Evolutionary conservation across 1,140 invertebrate genomes (phyloP), one percentile per base, ranked within the genome.

Genomic region (Lethocerus indicus): DNA sequence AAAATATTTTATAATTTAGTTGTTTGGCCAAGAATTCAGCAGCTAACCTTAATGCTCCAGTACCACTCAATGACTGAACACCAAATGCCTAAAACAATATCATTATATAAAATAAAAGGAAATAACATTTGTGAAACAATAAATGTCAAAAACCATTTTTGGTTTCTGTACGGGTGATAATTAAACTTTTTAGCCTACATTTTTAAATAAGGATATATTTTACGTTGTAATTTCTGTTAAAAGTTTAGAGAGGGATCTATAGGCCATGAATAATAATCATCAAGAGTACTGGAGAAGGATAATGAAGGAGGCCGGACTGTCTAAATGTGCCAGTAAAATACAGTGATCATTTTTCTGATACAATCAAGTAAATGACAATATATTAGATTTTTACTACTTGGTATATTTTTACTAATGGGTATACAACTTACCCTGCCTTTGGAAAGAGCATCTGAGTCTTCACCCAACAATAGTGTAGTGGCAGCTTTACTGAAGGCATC

Each of bases 41-140:
- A 35, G 87, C 87, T 3, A 96, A 69, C 53, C 88, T 69, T 5
- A 98, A 66, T 37, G 83, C 81, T 24, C 95, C 95, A 2, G 95
- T 98, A 14, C 95, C 95, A 51, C 91, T 95, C 2, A 98, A 67
- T 18, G 79, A 76, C 69, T 99, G 95, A 14, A 96, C 71, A 13
- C 88, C 87, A 65, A 90, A 81, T 1, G 82, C 82, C 83, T 87
- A n/a, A n/a, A n/a, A n/a, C n/a, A n/a, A n/a, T n/a, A n/a, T n/a
- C n/a, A n/a, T n/a, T n/a, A 62, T 29, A 47, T 14, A 63, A 56
- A 56, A 55, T 50, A 52, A 54, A 25, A 43, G 24, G 12, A 36
- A 50, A 23, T 1, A 52, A 32, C n/a, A 9, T 32, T 9, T 9
- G 7, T 32, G 29, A 32, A 32, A 32, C 9, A 32, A n/a, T 32